Evolutionary conservation across 30 jellyfish, hydroid and myxozoan species (phyloP).

Genomic region (Aurelia aurita complex sp. Pacific): DNA sequence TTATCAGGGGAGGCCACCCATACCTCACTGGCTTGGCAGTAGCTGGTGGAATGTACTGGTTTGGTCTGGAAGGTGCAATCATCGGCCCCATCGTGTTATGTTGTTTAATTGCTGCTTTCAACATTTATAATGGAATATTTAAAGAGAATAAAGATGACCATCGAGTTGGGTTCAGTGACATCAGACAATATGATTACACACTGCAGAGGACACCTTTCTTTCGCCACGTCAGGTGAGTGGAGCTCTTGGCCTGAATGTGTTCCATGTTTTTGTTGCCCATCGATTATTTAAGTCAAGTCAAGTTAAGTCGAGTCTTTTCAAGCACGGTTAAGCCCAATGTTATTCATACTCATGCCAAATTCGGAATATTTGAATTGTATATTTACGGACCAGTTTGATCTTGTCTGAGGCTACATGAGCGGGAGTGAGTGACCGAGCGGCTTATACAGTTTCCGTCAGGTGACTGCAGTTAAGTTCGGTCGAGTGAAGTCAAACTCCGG

Average conservation of each 20-base stretch:
- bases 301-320: neutral
- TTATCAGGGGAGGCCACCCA: slow-evolving; percentile 93
- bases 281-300: neutral
- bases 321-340: neutral
- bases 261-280: neutral
- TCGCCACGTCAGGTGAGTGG: slow-evolving; percentile 16
- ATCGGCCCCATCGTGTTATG: slow-evolving; percentile 93
- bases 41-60: slow-evolving; percentile 94
- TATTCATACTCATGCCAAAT: no score
- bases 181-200: slow-evolving; percentile 27
- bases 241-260: neutral
- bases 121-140: slow-evolving; percentile 72
- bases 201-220: slow-evolving; percentile 24
- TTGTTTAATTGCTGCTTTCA: slow-evolving; percentile 89
- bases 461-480: no score
- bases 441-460: no score
- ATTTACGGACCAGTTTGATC: no score
- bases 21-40: slow-evolving; percentile 94
- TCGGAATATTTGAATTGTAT: no score
- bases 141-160: slow-evolving; percentile 36
- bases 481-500: no score
- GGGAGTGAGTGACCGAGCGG: no score
- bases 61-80: slow-evolving; percentile 95
- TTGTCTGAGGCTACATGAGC: no score
- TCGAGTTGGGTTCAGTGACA: neutral